phyloP scores from a whole-genome alignment of 2,888 invertebrate genomes.

The Troides helena region DNA sequence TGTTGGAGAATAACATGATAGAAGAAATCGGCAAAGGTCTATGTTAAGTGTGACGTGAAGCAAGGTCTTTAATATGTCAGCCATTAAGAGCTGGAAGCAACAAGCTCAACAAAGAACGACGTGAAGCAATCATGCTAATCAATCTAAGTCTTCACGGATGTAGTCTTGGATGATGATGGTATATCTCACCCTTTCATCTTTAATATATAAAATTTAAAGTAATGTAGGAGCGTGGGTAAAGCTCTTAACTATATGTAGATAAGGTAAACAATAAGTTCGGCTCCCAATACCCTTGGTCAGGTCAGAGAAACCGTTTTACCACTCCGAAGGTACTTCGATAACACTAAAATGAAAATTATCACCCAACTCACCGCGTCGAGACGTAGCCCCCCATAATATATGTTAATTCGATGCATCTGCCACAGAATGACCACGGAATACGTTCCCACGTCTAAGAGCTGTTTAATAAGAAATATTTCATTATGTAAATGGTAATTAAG shows the following conservation, averaged over 20 bases:
- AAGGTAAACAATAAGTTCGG: background rate
- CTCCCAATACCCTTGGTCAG: background rate
- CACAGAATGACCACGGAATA: conserved; percentile 34
- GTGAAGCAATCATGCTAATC: no score
- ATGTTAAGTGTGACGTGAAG: no score
- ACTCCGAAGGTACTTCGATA: conserved; percentile 28
- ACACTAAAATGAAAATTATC: conserved; percentile 41
- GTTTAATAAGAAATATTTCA: conserved; percentile 45
- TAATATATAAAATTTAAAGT: no score
- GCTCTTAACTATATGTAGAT: background rate
- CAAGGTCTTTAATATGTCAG: no score
- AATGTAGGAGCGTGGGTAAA: no score
- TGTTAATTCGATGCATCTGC: conserved; percentile 48
- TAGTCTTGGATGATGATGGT: no score
- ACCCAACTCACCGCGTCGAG: conserved; percentile 25
- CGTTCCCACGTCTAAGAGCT: conserved; percentile 48
- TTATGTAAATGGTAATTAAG: conserved; percentile 56
- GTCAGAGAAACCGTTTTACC: conserved; percentile 25
- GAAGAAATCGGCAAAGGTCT: no score
- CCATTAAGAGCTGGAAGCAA: no score
- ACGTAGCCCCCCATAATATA: conserved; percentile 43
- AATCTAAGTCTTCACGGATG: no score
- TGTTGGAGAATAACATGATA: no score
- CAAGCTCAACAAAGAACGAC: no score
- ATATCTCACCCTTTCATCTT: no score